Conservation (phyloP, 2,113 vertebrate genomes). For the Dromaius novaehollandiae region DNA sequence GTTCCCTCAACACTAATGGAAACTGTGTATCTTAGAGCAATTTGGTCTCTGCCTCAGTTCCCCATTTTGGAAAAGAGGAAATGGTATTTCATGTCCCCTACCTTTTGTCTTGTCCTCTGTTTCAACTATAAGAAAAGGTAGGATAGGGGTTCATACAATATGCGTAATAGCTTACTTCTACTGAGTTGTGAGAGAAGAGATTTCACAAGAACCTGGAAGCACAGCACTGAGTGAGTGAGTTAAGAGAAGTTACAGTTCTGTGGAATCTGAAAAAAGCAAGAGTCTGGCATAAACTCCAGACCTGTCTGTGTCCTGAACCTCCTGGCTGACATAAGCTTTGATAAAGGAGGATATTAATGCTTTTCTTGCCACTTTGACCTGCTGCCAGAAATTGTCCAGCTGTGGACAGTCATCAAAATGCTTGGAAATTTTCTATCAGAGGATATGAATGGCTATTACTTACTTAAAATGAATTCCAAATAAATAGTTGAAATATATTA, state of each 20-base stretch:
- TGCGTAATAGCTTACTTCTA: background rate
- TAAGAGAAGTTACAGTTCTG: background rate
- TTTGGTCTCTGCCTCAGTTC: background rate
- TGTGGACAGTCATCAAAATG: background rate
- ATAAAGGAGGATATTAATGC: background rate
- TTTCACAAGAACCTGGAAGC: background rate
- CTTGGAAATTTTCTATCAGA: background rate
- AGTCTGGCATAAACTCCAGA: background rate
- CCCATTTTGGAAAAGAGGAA: background rate
- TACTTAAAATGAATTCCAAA: background rate
- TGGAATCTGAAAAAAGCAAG: background rate
- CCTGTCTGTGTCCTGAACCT: background rate
- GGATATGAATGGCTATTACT: background rate
- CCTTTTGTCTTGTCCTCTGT: background rate
- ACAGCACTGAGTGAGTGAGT: background rate
- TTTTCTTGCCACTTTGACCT: background rate
- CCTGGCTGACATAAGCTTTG: background rate
- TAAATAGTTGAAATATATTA: background rate
- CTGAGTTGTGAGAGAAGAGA: background rate
- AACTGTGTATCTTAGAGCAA: background rate
- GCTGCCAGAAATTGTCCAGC: slow-evolving; percentile 8
- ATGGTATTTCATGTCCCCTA: background rate
- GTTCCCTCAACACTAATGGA: background rate
- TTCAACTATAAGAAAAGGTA: background rate
- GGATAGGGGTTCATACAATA: background rate